These are phyloP conservation scores for Eurosta solidaginis DNA, from an alignment of 1,140 invertebrate genomes.

Conservation along the genomic window DNA sequence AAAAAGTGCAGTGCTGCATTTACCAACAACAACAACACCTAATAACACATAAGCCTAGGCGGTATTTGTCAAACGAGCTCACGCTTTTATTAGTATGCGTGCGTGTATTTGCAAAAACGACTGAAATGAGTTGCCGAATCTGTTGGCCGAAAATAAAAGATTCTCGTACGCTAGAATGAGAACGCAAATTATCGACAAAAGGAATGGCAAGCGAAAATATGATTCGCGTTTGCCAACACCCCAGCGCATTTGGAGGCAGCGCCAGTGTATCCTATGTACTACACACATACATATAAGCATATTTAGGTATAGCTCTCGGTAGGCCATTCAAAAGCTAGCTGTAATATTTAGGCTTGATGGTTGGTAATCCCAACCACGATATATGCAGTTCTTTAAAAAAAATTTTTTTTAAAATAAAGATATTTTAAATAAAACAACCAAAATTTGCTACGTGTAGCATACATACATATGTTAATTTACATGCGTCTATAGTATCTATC, in stretches of 20 bases:
- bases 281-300: not conserved
- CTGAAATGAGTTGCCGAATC: slow-evolving; percentile 25
- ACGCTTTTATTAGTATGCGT: not conserved
- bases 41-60: not conserved
- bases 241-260: not conserved
- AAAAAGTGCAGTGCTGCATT: not conserved
- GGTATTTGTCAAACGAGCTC: not conserved
- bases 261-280: not conserved
- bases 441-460: not conserved
- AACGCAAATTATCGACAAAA: slow-evolving; percentile 22
- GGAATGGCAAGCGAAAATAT: slow-evolving; percentile 5
- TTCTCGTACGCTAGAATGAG: slow-evolving; percentile 14
- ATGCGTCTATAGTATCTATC: not conserved
- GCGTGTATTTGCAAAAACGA: slow-evolving; percentile 4
- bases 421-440: not conserved
- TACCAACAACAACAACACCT: not conserved
- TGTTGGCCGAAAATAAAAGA: slow-evolving; percentile 23
- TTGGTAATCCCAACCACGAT: too few relatives aligned
- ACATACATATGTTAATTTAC: not conserved
- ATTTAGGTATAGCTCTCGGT: slow-evolving; percentile 1
- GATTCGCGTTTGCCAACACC: slow-evolving; percentile 20
- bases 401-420: not conserved
- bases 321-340: not conserved
- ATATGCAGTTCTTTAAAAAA: not conserved
- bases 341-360: too few relatives aligned